Conservation (phyloP, 2,113 vertebrate species). For the Lycocorax pyrrhopterus region DNA sequence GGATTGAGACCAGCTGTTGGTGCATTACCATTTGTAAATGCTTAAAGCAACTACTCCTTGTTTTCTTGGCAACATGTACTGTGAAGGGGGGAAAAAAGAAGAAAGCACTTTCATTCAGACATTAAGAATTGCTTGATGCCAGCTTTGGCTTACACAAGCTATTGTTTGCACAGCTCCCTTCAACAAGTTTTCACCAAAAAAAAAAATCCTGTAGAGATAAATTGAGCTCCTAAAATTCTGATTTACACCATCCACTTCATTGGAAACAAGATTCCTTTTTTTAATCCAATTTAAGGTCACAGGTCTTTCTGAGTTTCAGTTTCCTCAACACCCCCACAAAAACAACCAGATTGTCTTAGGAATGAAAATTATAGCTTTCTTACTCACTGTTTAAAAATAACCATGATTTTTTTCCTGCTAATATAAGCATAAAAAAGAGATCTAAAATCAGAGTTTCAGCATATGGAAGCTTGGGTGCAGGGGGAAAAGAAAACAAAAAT, state of each 20-base stretch:
- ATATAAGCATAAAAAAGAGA: not conserved
- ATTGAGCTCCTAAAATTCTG: not conserved
- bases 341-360: slow-evolving; percentile 4
- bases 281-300: not conserved
- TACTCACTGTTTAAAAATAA: slow-evolving; percentile 34
- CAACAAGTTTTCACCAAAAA: slow-evolving; percentile 62
- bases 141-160: slow-evolving; percentile 67
- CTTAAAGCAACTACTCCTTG: slow-evolving; percentile 83
- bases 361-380: not conserved
- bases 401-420: not conserved
- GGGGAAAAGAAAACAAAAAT: not conserved
- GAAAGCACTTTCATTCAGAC: slow-evolving; percentile 72
- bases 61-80: slow-evolving; percentile 76
- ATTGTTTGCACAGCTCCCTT: slow-evolving; percentile 68
- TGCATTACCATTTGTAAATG: slow-evolving; percentile 82
- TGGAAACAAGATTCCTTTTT: not conserved
- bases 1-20: slow-evolving; percentile 81
- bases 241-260: not conserved
- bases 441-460: not conserved
- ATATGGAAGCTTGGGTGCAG: not conserved
- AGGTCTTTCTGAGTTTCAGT: not conserved
- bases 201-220: slow-evolving; percentile 9
- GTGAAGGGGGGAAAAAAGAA: not conserved
- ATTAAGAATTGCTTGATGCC: slow-evolving; percentile 73
- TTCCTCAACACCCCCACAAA: slow-evolving; percentile 2